Base-by-base conservation (phyloP, 2,888 invertebrate genomes). In the Conomelus anceps region DNA sequence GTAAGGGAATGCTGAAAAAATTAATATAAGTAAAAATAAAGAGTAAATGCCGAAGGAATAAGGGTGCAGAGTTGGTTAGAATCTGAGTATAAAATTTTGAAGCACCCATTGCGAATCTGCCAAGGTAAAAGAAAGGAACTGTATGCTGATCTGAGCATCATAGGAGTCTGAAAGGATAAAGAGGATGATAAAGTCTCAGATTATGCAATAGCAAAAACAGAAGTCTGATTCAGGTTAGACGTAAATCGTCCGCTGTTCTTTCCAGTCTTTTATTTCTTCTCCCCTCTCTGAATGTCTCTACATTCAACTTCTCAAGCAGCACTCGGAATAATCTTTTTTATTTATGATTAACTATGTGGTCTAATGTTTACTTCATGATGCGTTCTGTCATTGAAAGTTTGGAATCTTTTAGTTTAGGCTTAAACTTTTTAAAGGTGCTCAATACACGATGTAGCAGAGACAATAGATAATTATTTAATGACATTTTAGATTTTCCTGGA, bases 401-500 rank as follows among this genome's bases (percentile, higher is more conserved):
- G n/a, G n/a, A n/a, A n/a, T n/a, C n/a, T n/a, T n/a, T n/a, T n/a
- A n/a, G n/a, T n/a, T n/a, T n/a, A n/a, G n/a, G n/a, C n/a, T n/a
- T n/a, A n/a, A n/a, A n/a, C n/a, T n/a, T n/a, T n/a, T n/a, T n/a
- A n/a, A n/a, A n/a, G n/a, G n/a, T n/a, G n/a, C n/a, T n/a, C n/a
- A n/a, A n/a, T n/a, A n/a, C n/a, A n/a, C n/a, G n/a, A n/a, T n/a
- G n/a, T n/a, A n/a, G n/a, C n/a, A n/a, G n/a, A n/a, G 22, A 86
- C 86, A 7, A 23, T 86, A 22, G n/a, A 23, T 3, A n/a, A 24
- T 86, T 86, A n/a, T 86, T 92, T 92, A 92, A 92, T 6, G 88
- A 23, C n/a, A 85, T 26, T 89, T 89, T 23, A 22, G 92, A 91
- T 92, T 92, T 91, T 90, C 91, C 91, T 88, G 90, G 90, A 89